A percentile compares a stretch with the other conserved stretches of the same genome.
Evolutionary conservation across 2,888 invertebrate genomes (phyloP).

Genomic region (Pachliopta kotzebuea): DNA sequence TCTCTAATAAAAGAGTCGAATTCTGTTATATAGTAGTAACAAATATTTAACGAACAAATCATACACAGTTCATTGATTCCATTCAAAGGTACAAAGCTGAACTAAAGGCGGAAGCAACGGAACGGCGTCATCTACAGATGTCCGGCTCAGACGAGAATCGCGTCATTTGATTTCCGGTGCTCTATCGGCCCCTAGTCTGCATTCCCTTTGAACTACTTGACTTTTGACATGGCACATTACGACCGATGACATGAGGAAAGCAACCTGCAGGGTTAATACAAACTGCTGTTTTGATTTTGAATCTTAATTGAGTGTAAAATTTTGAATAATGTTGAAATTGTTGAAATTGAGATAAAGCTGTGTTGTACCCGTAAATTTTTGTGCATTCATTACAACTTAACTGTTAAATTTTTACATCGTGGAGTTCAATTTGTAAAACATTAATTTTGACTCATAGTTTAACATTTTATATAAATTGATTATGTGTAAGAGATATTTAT

Average conservation of each 20-base stretch:
- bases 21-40: too few species aligned
- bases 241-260: background rate
- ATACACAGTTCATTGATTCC: background rate
- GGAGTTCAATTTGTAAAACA: too few species aligned
- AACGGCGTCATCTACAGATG: slow-evolving; percentile 34
- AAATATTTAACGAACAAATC: too few species aligned
- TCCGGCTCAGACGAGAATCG: slow-evolving; percentile 37
- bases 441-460: too few species aligned
- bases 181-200: slow-evolving; percentile 26
- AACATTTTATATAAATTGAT: too few species aligned
- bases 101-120: slow-evolving; percentile 22
- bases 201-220: slow-evolving; percentile 20
- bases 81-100: slow-evolving; percentile 16
- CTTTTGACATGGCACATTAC: background rate
- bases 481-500: background rate
- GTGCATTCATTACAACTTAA: too few species aligned
- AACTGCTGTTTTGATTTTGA: background rate
- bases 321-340: background rate
- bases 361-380: too few species aligned
- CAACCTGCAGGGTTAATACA: background rate
- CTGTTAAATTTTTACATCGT: too few species aligned
- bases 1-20: too few species aligned
- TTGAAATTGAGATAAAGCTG: too few species aligned
- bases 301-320: background rate
- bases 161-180: slow-evolving; percentile 41